Percentiles rank a stretch among this genome's conserved stretches.
Evolutionary conservation across 2,797 vertebrate genomes (phyloP).

Genomic region (Tiaroga cobitis): DNA sequence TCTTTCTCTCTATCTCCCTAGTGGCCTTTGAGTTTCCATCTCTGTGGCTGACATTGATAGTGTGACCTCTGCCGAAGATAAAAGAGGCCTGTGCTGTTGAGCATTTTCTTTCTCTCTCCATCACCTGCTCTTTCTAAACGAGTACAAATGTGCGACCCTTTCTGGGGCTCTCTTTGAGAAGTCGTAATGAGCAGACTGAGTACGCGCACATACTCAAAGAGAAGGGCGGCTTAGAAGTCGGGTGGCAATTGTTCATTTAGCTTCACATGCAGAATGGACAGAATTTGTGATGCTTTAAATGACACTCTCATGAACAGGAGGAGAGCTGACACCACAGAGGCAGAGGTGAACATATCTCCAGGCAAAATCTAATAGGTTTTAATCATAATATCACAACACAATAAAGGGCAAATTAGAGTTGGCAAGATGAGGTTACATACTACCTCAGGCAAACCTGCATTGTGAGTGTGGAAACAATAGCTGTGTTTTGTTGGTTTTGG

Average conservation of each 20-base stretch:
- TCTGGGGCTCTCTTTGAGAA: constrained; percentile 73
- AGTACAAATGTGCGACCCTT: constrained; percentile 52
- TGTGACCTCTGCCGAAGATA: constrained; percentile 82
- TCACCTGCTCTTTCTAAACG: constrained; percentile 58
- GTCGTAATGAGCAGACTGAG: constrained; percentile 73
- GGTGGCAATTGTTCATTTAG: constrained; percentile 76
- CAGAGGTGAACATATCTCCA: constrained; percentile 35
- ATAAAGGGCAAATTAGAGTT: constrained; percentile 36
- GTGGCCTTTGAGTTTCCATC: constrained; percentile 81
- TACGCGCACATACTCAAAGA: constrained; percentile 77
- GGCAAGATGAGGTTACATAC: constrained; percentile 25
- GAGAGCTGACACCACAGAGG: constrained; percentile 24
- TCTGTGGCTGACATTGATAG: constrained; percentile 80
- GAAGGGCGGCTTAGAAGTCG: constrained; percentile 81
- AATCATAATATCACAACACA: constrained; percentile 35
- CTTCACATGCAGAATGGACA: constrained; percentile 38
- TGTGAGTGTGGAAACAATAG: constrained; percentile 19
- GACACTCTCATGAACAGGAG: constrained; percentile 12
- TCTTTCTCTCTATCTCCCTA: constrained; percentile 70
- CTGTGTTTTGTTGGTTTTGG: constrained; percentile 20
- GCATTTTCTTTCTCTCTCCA: constrained; percentile 60
- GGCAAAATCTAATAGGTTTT: constrained; percentile 32
- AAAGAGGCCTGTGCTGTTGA: constrained; percentile 69
- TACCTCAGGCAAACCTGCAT: constrained; percentile 22
- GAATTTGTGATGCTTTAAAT: constrained; percentile 10